Percentiles rank a stretch among this genome's conserved stretches.
Conservation (phyloP, 2,113 vertebrate species). For the Nycticebus coucang region DNA sequence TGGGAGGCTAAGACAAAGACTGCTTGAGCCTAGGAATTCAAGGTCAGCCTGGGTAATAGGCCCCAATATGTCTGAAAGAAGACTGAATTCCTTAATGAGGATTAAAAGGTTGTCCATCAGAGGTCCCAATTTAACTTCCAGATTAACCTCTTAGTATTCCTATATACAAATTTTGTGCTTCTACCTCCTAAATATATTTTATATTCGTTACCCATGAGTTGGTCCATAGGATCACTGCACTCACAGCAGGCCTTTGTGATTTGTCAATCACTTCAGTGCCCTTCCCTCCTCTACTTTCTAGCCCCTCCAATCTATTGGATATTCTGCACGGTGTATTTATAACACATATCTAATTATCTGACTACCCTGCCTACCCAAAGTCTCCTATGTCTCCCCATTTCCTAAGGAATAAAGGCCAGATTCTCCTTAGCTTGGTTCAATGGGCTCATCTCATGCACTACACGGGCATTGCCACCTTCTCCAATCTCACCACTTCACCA, state of each 20-base stretch:
- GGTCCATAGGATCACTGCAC: not conserved
- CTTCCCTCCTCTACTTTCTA: not conserved
- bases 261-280: not conserved
- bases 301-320: not conserved
- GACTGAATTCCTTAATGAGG: not conserved
- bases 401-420: not conserved
- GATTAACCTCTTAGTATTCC: not conserved
- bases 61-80: too few species aligned
- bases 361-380: not conserved
- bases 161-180: not conserved
- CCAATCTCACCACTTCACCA: not conserved
- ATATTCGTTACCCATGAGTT: not conserved
- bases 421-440: not conserved
- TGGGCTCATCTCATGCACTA: not conserved
- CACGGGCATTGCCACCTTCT: not conserved
- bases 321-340: not conserved
- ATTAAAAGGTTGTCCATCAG: not conserved
- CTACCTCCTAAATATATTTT: slow-evolving; percentile 15
- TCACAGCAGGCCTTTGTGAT: not conserved
- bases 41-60: too few species aligned
- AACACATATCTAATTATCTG: not conserved
- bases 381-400: not conserved
- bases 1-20: too few species aligned
- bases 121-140: not conserved
- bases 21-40: too few species aligned